Percentiles rank a stretch among this genome's conserved stretches.
Evolutionary conservation across 2,888 invertebrate species (phyloP).

Genomic region (Ceriagrion tenellum): DNA sequence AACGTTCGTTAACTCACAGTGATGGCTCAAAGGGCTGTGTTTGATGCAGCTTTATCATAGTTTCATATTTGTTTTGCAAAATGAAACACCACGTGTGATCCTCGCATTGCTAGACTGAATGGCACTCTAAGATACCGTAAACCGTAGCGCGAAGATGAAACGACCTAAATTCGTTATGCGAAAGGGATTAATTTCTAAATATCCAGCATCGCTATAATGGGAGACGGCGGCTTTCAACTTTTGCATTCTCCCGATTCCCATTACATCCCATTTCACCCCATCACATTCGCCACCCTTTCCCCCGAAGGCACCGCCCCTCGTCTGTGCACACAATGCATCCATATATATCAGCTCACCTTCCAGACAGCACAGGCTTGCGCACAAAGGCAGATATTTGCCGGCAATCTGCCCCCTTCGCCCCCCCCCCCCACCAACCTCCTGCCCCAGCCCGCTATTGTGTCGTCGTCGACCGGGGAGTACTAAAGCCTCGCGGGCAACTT

Average conservation of each 20-base stretch:
- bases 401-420: background rate
- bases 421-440: background rate
- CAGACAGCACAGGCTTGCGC: background rate
- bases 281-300: background rate
- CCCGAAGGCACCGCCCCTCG: background rate
- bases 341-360: background rate
- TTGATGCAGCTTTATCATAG: too few species aligned
- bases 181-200: background rate
- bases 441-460: background rate
- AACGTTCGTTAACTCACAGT: too few species aligned
- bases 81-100: too few species aligned
- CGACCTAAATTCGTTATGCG: background rate
- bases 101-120: too few species aligned
- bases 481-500: constrained; percentile 17
- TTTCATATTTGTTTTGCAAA: too few species aligned
- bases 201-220: background rate
- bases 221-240: background rate
- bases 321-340: background rate
- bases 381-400: background rate
- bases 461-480: background rate
- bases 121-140: background rate
- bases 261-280: background rate
- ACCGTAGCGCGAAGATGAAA: background rate
- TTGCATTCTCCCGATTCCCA: background rate
- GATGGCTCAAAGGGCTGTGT: too few species aligned